These are phyloP conservation scores for Galagoides demidoff DNA, from an alignment of 2,797 vertebrate species.

Conservation along the genomic window DNA sequence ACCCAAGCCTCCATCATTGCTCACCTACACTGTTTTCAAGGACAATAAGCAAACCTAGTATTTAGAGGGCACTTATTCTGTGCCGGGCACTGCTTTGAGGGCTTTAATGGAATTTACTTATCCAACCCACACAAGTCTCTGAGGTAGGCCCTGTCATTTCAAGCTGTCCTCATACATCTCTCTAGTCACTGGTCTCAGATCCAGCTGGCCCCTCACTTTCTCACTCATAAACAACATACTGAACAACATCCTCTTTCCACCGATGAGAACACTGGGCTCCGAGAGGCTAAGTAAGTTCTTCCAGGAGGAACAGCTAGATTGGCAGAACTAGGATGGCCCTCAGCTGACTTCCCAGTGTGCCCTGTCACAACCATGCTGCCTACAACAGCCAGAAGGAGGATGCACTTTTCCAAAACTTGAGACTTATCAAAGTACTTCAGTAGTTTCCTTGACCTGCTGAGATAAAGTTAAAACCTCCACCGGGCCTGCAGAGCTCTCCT, in stretches of 20 bases:
- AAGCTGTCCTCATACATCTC: neutral
- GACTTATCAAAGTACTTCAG: constrained; percentile 21
- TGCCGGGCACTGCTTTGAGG: neutral
- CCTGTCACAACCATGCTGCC: neutral
- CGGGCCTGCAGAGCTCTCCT: neutral
- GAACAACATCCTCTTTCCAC: neutral
- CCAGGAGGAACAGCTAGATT: neutral
- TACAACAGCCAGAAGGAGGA: neutral
- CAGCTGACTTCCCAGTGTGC: neutral
- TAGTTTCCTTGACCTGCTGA: neutral
- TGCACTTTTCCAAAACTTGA: constrained; percentile 27
- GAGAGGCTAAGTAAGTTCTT: neutral
- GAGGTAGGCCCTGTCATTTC: constrained; percentile 23
- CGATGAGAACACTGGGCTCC: neutral
- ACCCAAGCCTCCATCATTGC: neutral
- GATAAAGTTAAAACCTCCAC: neutral
- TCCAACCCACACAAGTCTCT: neutral
- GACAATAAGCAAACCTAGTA: neutral
- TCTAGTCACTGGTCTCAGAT: neutral
- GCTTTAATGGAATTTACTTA: constrained; percentile 19
- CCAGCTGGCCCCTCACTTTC: neutral
- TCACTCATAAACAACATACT: neutral
- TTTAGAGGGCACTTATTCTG: neutral
- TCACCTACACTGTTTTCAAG: neutral
- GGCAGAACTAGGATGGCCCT: neutral